Evolutionary conservation across 2,888 invertebrate species (phyloP).

Genomic region (Koerneria pararmatus): DNA sequence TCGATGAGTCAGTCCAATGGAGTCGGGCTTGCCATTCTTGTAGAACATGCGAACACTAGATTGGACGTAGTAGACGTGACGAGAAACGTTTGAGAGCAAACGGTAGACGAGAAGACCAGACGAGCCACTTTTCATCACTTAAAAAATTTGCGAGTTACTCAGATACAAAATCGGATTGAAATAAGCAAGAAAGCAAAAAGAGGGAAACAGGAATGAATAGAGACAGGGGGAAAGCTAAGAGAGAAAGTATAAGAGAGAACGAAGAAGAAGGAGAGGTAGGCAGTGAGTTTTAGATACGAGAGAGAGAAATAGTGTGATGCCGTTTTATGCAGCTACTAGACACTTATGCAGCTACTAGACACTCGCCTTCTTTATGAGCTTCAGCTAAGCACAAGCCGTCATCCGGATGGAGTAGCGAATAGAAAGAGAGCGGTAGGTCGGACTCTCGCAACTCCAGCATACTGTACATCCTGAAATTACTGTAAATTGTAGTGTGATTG

Average conservation of each 20-base stretch:
- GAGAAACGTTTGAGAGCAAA: constrained; percentile 68
- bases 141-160: constrained; percentile 44
- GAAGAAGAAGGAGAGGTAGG: neutral
- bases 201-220: too few relatives aligned
- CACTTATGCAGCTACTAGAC: too few relatives aligned
- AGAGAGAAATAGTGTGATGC: too few relatives aligned
- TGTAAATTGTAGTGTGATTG: too few relatives aligned
- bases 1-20: constrained; percentile 95
- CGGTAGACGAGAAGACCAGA: constrained; percentile 98
- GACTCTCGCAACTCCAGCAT: constrained; percentile 51
- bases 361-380: constrained; percentile 96
- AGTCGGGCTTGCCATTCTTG: constrained; percentile 98
- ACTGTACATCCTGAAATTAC: constrained; percentile 38
- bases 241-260: too few relatives aligned
- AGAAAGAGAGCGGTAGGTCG: constrained; percentile 62
- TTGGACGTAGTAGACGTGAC: constrained; percentile 89
- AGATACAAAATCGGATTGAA: neutral
- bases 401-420: constrained; percentile 94
- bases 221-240: too few relatives aligned
- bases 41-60: constrained; percentile 93
- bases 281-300: too few relatives aligned
- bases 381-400: constrained; percentile 94
- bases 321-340: too few relatives aligned
- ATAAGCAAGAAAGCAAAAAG: neutral
- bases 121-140: constrained; percentile 96